phyloP scores from a whole-genome alignment of 2,888 invertebrate species.

The Craniophora ligustri region DNA sequence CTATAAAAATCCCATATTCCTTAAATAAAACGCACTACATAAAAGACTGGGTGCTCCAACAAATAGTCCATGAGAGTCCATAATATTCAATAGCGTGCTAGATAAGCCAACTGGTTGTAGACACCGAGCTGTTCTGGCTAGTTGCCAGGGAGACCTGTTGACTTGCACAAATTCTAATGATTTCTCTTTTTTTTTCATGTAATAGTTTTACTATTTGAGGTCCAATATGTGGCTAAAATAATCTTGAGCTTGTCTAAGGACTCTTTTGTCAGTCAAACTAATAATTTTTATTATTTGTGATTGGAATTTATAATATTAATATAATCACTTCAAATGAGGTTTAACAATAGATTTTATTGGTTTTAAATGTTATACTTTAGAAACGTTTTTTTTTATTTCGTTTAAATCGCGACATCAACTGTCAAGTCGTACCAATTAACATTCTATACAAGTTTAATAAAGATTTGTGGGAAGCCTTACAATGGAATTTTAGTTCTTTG shows the following conservation, averaged over 20 bases:
- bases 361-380: no score
- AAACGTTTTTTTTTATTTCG: no score
- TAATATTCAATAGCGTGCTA: slow-evolving; percentile 61
- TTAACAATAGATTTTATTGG: no score
- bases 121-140: slow-evolving; percentile 53
- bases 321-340: no score
- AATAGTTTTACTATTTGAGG: slow-evolving; percentile 2
- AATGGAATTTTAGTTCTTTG: no score
- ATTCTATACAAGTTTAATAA: no score
- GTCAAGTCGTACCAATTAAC: no score
- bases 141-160: slow-evolving; percentile 78
- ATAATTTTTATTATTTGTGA: no score
- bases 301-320: no score
- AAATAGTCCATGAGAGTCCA: slow-evolving; percentile 45
- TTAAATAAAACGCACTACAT: neutral
- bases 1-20: neutral
- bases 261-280: slow-evolving; percentile 4
- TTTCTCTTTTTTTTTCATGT: slow-evolving; percentile 46
- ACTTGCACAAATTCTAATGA: slow-evolving; percentile 55
- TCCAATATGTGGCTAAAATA: slow-evolving; percentile 15
- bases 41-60: slow-evolving; percentile 7
- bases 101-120: slow-evolving; percentile 55
- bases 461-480: no score
- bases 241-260: neutral
- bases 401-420: no score